A percentile compares a stretch with the other conserved stretches of the same genome.
These are phyloP conservation scores for Parelbella ahira DNA, from an alignment of 2,888 invertebrate species.

Conservation along the genomic window DNA sequence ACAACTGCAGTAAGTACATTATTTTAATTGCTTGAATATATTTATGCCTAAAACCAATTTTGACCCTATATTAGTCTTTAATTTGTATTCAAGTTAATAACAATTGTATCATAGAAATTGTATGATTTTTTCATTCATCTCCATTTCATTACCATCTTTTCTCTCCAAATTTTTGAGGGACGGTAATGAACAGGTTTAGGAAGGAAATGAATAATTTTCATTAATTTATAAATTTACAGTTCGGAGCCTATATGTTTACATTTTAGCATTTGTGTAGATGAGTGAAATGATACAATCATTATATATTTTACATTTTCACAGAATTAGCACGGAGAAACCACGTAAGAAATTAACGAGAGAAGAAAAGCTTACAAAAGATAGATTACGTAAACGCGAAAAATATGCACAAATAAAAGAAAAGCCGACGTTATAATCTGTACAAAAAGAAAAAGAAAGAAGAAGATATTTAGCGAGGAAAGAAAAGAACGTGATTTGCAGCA, in stretches of 20 bases:
- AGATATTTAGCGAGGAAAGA: neutral
- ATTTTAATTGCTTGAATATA: neutral
- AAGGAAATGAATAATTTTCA: too few species aligned
- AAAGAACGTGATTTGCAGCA: neutral
- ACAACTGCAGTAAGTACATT: neutral
- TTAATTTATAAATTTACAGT: too few species aligned
- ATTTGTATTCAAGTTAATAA: neutral
- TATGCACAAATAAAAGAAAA: slow-evolving; percentile 14
- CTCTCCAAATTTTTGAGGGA: slow-evolving; percentile 4
- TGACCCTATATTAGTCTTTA: neutral
- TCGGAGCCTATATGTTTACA: too few species aligned
- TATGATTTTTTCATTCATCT: neutral
- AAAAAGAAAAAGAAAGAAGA: slow-evolving; percentile 17
- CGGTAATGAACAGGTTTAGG: slow-evolving; percentile 1
- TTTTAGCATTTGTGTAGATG: too few species aligned
- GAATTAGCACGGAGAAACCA: neutral
- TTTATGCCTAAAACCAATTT: neutral
- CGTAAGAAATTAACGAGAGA: neutral
- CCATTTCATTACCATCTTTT: slow-evolving; percentile 5
- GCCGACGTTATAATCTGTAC: slow-evolving; percentile 3
- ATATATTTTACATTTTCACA: neutral
- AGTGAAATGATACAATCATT: neutral
- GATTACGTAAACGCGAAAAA: neutral
- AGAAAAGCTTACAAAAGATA: neutral
- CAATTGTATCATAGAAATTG: neutral